These are phyloP conservation scores for Colaptes auratus DNA, from an alignment of 2,113 vertebrate genomes.

Conservation along the genomic window DNA sequence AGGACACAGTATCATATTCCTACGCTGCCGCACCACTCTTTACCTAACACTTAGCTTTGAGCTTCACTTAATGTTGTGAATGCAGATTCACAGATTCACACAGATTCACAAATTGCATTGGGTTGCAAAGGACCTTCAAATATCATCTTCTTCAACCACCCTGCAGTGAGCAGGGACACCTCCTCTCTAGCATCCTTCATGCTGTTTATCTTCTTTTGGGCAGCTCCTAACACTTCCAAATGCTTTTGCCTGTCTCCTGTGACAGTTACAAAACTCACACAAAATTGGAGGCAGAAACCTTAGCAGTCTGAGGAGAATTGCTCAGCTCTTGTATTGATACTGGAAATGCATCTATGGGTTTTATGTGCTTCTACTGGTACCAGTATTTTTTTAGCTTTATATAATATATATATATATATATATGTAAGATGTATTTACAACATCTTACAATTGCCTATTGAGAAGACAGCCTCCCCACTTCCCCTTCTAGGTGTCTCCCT, in stretches of 20 bases:
- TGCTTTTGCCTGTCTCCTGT: fast-evolving
- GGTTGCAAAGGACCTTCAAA: too few relatives aligned
- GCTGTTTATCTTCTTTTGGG: not conserved
- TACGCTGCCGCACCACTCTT: fast-evolving
- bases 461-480: not conserved
- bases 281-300: not conserved
- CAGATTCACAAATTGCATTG: too few relatives aligned
- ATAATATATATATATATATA: too few relatives aligned
- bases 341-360: not conserved
- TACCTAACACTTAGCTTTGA: not conserved
- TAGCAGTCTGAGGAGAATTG: not conserved
- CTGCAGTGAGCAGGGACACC: not conserved
- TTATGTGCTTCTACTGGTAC: too few relatives aligned
- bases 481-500: not conserved
- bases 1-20: fast-evolving
- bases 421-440: not conserved
- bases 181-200: not conserved
- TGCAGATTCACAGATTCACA: too few relatives aligned
- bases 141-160: too few relatives aligned
- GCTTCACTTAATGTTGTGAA: fast-evolving
- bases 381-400: not conserved
- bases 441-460: not conserved
- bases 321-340: not conserved
- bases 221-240: not conserved
- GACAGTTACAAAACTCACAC: not conserved